phyloP scores from a whole-genome alignment of 2,888 invertebrate species.

The Oscheius sp. region DNA sequence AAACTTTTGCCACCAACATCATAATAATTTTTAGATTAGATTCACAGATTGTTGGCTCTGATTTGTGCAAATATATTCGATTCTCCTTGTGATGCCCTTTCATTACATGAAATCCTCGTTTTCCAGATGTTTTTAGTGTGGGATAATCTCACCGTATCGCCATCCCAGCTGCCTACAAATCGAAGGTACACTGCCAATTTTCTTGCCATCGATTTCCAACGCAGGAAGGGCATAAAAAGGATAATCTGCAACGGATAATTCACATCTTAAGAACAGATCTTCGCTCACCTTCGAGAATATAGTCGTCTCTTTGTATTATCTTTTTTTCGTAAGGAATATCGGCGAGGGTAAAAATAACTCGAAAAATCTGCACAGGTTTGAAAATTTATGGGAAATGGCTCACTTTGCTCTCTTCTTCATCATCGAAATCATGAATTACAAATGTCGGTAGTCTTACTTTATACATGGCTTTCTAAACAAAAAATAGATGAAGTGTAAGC shows the following conservation, averaged over 20 bases:
- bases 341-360: slow-evolving; percentile 57
- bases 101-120: too few species aligned
- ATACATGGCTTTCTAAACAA: slow-evolving; percentile 32
- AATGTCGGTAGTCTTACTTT: slow-evolving; percentile 47
- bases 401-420: slow-evolving; percentile 51
- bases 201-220: slow-evolving; percentile 55
- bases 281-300: slow-evolving; percentile 48
- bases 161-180: slow-evolving; percentile 62
- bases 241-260: slow-evolving; percentile 45
- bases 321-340: slow-evolving; percentile 55
- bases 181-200: slow-evolving; percentile 52
- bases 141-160: slow-evolving; percentile 56
- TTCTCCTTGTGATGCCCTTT: too few species aligned
- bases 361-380: slow-evolving; percentile 35
- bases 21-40: neutral
- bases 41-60: too few species aligned
- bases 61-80: too few species aligned
- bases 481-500: neutral
- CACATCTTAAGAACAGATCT: neutral
- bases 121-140: too few species aligned
- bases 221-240: slow-evolving; percentile 58
- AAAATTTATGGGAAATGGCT: neutral
- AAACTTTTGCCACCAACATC: neutral
- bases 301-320: slow-evolving; percentile 48
- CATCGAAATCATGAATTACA: slow-evolving; percentile 52